A percentile compares a stretch with the other conserved stretches of the same genome.
Conservation (phyloP, 2,113 vertebrate genomes). For the Cathartes aura region DNA sequence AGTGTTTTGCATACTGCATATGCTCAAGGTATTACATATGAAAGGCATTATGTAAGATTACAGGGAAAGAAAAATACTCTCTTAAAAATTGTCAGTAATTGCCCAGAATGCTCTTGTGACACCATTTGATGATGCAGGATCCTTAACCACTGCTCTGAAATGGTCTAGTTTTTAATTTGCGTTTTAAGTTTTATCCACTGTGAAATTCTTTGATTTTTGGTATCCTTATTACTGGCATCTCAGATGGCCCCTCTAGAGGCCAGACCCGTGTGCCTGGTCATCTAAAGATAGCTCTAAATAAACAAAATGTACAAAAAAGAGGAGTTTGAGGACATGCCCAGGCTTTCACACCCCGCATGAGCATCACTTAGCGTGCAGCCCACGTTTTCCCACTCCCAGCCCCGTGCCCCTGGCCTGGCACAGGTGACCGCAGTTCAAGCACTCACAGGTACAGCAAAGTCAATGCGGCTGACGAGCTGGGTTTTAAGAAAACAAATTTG, state of each 20-base stretch:
- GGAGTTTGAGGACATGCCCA: background rate
- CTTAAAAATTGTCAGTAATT: conserved; percentile 48
- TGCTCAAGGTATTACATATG: conserved; percentile 55
- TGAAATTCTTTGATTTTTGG: background rate
- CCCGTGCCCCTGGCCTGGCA: accelerated
- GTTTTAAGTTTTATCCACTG: background rate
- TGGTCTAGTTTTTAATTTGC: background rate
- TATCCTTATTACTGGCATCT: background rate
- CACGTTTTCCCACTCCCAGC: background rate
- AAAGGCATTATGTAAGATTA: conserved; percentile 69
- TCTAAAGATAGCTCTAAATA: background rate
- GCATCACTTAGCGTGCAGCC: accelerated
- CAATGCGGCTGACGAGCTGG: accelerated
- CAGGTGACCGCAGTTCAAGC: background rate
- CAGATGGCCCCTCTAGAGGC: background rate
- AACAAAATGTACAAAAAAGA: background rate
- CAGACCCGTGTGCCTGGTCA: background rate
- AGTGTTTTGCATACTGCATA: conserved; percentile 37
- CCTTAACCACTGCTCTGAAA: background rate
- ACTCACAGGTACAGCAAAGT: background rate
- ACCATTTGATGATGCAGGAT: conserved; percentile 29
- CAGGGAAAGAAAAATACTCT: conserved; percentile 56
- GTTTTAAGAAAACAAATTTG: background rate
- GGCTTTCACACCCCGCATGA: background rate
- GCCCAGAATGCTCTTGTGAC: conserved; percentile 54